Percentiles rank a stretch among this genome's conserved stretches.
These are phyloP conservation scores for Triops cancriformis DNA, from an alignment of 1,140 invertebrate species.

Conservation along the genomic window DNA sequence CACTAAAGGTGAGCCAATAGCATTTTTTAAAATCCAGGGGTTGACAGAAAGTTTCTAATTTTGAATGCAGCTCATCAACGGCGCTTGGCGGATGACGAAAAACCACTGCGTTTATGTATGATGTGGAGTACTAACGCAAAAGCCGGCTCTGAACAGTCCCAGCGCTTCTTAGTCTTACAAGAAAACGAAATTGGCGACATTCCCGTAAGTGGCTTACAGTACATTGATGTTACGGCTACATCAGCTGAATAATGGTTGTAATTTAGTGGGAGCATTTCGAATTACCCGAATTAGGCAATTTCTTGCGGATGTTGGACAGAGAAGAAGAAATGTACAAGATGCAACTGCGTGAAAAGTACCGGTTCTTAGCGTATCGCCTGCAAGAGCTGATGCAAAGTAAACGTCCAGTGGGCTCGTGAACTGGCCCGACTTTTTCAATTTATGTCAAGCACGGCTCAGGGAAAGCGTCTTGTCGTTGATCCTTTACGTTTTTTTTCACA, in stretches of 20 bases:
- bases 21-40: neutral
- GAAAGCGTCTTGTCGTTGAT: neutral
- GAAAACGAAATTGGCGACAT: constrained; percentile 56
- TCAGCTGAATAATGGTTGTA: constrained; percentile 22
- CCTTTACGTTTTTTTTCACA: neutral
- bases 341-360: constrained; percentile 47
- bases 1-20: constrained; percentile 32
- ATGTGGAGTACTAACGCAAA: constrained; percentile 37
- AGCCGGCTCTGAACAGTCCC: constrained; percentile 27
- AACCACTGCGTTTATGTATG: constrained; percentile 44
- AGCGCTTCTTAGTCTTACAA: constrained; percentile 47
- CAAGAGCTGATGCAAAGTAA: constrained; percentile 24
- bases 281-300: constrained; percentile 51
- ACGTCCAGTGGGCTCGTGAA: constrained; percentile 7
- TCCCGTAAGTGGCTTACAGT: constrained; percentile 38
- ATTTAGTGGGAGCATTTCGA: constrained; percentile 54
- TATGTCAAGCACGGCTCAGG: neutral
- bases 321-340: constrained; percentile 49
- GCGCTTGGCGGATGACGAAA: constrained; percentile 42
- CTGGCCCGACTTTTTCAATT: neutral
- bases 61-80: constrained; percentile 32
- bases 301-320: constrained; percentile 48
- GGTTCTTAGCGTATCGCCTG: constrained; percentile 26
- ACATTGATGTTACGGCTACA: neutral
- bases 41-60: constrained; percentile 11